Evolutionary conservation across 2,888 invertebrate genomes (phyloP).

Genomic region (Ophion slaviceki): DNA sequence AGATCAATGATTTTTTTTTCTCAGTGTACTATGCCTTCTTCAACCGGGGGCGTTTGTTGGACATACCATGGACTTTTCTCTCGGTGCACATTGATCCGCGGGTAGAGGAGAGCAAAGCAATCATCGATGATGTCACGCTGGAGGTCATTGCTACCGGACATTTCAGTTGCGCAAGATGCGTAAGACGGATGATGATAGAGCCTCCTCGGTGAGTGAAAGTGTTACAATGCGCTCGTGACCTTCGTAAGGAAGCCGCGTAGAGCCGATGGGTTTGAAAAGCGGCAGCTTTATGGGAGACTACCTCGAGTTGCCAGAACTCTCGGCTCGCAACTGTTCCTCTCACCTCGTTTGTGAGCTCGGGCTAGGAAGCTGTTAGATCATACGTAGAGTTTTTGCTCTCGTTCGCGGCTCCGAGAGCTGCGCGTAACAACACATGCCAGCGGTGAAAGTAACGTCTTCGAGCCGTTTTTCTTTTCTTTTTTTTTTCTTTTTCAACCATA

Average conservation of each 20-base stretch:
- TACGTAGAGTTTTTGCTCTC: conserved; percentile 58
- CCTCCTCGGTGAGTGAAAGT: conserved; percentile 33
- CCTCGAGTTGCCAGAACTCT: conserved; percentile 7
- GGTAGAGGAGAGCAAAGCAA: conserved; percentile 29
- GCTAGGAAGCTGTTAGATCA: conserved; percentile 59
- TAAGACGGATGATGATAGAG: conserved; percentile 49
- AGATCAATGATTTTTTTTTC: too few relatives aligned
- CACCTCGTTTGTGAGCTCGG: conserved; percentile 34
- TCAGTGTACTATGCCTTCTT: too few relatives aligned
- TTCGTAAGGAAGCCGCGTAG: conserved; percentile 43
- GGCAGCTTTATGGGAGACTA: conserved; percentile 9
- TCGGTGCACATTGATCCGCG: background rate
- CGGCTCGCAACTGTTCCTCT: conserved; percentile 29
- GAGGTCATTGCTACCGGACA: conserved; percentile 64
- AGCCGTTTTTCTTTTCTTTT: conserved; percentile 22
- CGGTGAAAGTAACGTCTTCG: conserved; percentile 61
- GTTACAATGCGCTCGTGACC: conserved; percentile 53
- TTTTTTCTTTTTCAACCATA: conserved; percentile 21
- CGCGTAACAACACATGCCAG: conserved; percentile 39
- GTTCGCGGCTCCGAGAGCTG: conserved; percentile 31
- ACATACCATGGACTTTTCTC: too few relatives aligned
- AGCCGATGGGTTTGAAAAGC: conserved; percentile 38
- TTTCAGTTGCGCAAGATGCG: conserved; percentile 59
- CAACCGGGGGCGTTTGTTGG: too few relatives aligned
- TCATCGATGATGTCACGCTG: conserved; percentile 48